Percentiles rank a stretch among this genome's conserved stretches.
Evolutionary conservation across 2,797 vertebrate genomes (phyloP).

Genomic region (Melanotaenia trifasciata): DNA sequence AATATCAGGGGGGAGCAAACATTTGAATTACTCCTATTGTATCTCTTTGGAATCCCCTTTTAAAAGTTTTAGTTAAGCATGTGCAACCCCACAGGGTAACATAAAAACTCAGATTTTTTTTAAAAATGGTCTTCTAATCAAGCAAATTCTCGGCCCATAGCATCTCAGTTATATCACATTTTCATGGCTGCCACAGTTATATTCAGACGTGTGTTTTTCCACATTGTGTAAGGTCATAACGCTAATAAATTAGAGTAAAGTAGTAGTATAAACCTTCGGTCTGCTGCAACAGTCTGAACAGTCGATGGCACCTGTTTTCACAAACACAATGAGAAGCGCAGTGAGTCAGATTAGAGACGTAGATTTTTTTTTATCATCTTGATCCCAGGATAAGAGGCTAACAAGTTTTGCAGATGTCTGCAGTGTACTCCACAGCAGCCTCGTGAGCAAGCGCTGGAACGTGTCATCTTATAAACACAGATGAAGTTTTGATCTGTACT

Average conservation of each 20-base stretch:
- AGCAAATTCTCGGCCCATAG: background rate
- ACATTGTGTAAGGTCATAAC: background rate
- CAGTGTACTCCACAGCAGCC: conserved; percentile 33
- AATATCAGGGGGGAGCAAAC: background rate
- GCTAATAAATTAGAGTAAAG: background rate
- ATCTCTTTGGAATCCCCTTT: conserved; percentile 10
- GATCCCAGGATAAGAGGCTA: conserved; percentile 69
- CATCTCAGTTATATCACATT: background rate
- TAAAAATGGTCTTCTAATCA: background rate
- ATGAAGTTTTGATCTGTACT: background rate
- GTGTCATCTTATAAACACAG: conserved; percentile 9
- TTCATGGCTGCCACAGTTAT: background rate
- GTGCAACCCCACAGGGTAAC: background rate
- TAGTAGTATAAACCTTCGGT: conserved; percentile 9
- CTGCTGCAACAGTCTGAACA: conserved; percentile 19
- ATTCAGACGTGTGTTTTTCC: conserved; percentile 1
- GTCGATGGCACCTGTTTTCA: conserved; percentile 36
- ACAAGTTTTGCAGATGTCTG: conserved; percentile 65
- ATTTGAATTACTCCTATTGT: background rate
- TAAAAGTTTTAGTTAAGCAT: background rate
- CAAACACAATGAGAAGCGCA: conserved; percentile 46
- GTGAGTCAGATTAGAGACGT: conserved; percentile 65
- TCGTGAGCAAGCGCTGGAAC: background rate
- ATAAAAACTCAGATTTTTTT: background rate
- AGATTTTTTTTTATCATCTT: conserved; percentile 49